phyloP scores from a whole-genome alignment of 2,888 invertebrate species.

The Steromphala cineraria region DNA sequence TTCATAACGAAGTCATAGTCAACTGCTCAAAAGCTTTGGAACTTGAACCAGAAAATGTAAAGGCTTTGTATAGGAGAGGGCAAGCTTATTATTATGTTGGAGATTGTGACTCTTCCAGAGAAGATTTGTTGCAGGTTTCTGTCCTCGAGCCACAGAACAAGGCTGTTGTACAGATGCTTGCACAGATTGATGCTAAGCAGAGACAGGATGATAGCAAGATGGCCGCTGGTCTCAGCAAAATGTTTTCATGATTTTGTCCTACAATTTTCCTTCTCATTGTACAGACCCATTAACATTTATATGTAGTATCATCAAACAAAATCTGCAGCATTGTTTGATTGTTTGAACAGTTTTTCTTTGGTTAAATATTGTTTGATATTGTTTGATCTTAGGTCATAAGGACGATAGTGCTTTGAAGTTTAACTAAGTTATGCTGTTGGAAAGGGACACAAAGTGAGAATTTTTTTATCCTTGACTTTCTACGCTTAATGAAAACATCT shows the following conservation, averaged over 20 bases:
- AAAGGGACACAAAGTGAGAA: too few species aligned
- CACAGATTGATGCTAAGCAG: constrained; percentile 75
- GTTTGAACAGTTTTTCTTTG: too few species aligned
- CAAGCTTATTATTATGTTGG: constrained; percentile 75
- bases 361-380: too few species aligned
- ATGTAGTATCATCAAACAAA: too few species aligned
- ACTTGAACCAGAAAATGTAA: constrained; percentile 76
- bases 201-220: constrained; percentile 23
- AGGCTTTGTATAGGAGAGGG: constrained; percentile 78
- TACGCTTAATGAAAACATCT: too few species aligned
- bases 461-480: too few species aligned
- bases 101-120: constrained; percentile 66
- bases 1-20: constrained; percentile 82
- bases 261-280: background rate
- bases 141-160: constrained; percentile 21
- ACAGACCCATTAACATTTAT: too few species aligned
- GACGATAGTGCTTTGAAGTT: too few species aligned
- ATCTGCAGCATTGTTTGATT: too few species aligned
- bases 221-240: constrained; percentile 35
- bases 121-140: constrained; percentile 12
- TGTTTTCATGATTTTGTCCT: constrained; percentile 25
- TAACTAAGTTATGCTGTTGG: too few species aligned
- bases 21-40: constrained; percentile 79
- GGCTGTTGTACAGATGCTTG: constrained; percentile 79
- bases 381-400: too few species aligned